Evolutionary conservation across 2,113 vertebrate genomes (phyloP), one percentile per base, ranked within the genome.

Genomic region (Cephalopholis sonnerati): DNA sequence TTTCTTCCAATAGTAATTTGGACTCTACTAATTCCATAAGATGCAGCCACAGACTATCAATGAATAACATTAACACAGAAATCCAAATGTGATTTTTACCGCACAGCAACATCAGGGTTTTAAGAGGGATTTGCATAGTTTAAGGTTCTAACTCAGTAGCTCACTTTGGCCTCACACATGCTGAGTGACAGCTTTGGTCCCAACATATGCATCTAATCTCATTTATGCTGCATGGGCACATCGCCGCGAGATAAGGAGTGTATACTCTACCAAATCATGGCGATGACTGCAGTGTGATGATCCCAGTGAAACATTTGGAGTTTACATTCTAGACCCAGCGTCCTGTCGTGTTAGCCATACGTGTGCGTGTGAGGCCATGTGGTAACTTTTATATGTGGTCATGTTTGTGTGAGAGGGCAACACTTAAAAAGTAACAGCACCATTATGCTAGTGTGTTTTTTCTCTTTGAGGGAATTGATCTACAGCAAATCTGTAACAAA

Each of bases 71-170:
- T 65, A 81, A 79, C 54, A 63, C 32, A 39, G 8, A 80, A 68
- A 82, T 69, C 36, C 5, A 68, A 77, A 84, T 54, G 20, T 29
- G 74, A 69, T 90, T 88, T n/a, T 81, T 53, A 53, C 50, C 22
- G 25, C 62, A 72, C 68, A 69, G 65, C 83, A 68, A 64, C 36
- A 22, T 68, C 11, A 54, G 67, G 71, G 46, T 82, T 85, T 92
- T 77, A 77, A 77, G 62, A 5, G 67, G 77, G 87, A 90, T 93
- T 93, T 93, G 68, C 84, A 87, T 89, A 79, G 69, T 79, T 89
- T 87, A 88, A 83, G 36, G 86, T 72, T 69, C 78, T 74, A 48
- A 3, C 65, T 83, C 69, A 25, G 70, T 66, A 65, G 83, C 87
- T 86, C 27, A 72, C 76, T 90, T 76, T 51, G 22, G 0, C 59